Percentiles rank a stretch among this genome's conserved stretches.
phyloP scores from a whole-genome alignment of 2,888 invertebrate genomes.

The Hecatera dysodea region DNA sequence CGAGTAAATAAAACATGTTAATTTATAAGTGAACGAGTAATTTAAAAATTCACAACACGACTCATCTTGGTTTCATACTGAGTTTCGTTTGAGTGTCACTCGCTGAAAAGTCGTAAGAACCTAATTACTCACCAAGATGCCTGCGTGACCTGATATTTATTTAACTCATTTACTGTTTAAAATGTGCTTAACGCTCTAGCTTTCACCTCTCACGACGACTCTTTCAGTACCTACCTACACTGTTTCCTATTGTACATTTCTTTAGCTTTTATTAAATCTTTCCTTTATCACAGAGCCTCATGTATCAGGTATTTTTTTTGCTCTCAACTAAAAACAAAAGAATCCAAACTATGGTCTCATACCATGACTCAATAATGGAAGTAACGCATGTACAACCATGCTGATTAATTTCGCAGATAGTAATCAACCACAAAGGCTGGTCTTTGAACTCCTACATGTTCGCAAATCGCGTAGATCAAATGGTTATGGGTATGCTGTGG shows the following conservation, averaged over 20 bases:
- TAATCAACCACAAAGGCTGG: constrained; percentile 31
- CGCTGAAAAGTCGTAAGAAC: no score
- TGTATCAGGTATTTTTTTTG: background rate
- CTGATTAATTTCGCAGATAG: constrained; percentile 65
- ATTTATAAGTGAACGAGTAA: no score
- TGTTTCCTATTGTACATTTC: background rate
- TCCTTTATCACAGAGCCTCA: background rate
- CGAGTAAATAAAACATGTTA: no score
- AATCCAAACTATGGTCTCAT: constrained; percentile 37
- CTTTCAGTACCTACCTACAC: no score
- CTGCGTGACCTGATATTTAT: background rate
- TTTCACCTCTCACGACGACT: background rate
- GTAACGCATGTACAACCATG: constrained; percentile 47
- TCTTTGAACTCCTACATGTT: constrained; percentile 33
- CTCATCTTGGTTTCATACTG: no score
- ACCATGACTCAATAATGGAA: constrained; percentile 59
- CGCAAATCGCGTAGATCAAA: constrained; percentile 27
- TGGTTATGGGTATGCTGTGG: constrained; percentile 32
- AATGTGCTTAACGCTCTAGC: background rate
- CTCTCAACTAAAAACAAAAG: constrained; percentile 41
- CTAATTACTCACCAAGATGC: background rate
- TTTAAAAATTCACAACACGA: no score
- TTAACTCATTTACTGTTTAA: background rate
- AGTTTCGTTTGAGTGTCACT: no score
- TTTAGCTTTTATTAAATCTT: background rate